These are phyloP conservation scores for Amiota mariae DNA, from an alignment of 2,888 invertebrate species.

Conservation along the genomic window DNA sequence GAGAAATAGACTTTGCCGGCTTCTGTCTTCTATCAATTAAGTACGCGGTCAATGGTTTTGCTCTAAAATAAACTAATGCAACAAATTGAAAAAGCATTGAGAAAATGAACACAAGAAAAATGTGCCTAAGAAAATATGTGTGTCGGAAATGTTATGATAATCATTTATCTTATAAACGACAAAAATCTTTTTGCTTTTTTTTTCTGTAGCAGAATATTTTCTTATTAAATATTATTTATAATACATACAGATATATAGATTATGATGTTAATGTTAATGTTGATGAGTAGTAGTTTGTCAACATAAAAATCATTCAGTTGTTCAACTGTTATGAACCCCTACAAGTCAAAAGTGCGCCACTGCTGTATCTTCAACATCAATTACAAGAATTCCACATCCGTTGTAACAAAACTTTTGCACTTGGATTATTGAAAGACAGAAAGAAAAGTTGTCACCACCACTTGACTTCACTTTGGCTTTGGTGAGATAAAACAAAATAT, in stretches of 20 bases:
- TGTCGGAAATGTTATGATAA: slow-evolving; percentile 14
- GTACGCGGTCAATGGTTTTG: background rate
- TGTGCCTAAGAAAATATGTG: background rate
- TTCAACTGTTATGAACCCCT: too few species aligned
- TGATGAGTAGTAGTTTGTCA: too few species aligned
- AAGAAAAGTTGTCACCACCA: slow-evolving; percentile 2
- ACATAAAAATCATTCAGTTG: too few species aligned
- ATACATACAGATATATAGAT: background rate
- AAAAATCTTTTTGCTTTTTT: slow-evolving; percentile 5
- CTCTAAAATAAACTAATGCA: too few species aligned
- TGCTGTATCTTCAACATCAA: too few species aligned
- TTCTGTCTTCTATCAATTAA: background rate
- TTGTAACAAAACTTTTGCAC: slow-evolving; percentile 8
- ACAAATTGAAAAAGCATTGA: background rate
- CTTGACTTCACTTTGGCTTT: background rate
- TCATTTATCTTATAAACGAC: slow-evolving; percentile 11
- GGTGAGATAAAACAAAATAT: too few species aligned
- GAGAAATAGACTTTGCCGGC: background rate
- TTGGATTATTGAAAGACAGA: slow-evolving; percentile 1
- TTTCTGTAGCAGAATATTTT: slow-evolving; percentile 7
- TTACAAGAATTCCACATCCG: background rate
- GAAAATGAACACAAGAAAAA: slow-evolving; percentile 3
- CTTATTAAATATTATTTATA: background rate
- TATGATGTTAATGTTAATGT: slow-evolving; percentile 5
- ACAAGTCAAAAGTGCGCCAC: too few species aligned